These are phyloP conservation scores for Asbolus verrucosus DNA, from an alignment of 1,140 invertebrate genomes.

Conservation along the genomic window DNA sequence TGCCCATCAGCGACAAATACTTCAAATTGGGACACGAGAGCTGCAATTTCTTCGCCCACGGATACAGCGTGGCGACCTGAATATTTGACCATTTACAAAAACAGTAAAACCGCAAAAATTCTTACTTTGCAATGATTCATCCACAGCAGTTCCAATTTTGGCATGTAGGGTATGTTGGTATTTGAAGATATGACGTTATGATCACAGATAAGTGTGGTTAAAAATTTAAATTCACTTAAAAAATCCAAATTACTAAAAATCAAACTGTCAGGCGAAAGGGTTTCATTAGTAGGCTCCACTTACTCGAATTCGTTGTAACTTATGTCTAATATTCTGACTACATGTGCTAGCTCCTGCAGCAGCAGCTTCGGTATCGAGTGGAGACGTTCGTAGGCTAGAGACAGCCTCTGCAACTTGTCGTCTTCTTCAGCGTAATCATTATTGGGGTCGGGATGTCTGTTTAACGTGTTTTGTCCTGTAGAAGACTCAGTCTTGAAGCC, in stretches of 20 bases:
- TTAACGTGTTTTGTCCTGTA: constrained; percentile 13
- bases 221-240: constrained; percentile 74
- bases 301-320: constrained; percentile 80
- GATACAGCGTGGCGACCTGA: constrained; percentile 73
- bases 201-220: constrained; percentile 81
- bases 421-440: constrained; percentile 60
- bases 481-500: neutral
- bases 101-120: neutral
- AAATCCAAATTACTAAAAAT: constrained; percentile 76
- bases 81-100: constrained; percentile 5
- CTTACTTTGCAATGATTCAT: constrained; percentile 77
- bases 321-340: constrained; percentile 74
- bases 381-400: constrained; percentile 71
- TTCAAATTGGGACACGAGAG: constrained; percentile 75
- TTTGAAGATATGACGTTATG: constrained; percentile 77
- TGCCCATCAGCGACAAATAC: constrained; percentile 83
- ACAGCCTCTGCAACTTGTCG: constrained; percentile 66
- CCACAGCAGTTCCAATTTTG: constrained; percentile 79
- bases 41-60: constrained; percentile 76
- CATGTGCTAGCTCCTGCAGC: constrained; percentile 67
- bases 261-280: constrained; percentile 33
- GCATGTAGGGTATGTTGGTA: constrained; percentile 75
- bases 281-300: neutral
- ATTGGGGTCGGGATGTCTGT: constrained; percentile 37
- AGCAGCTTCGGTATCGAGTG: constrained; percentile 71